Evolutionary conservation across 2,113 vertebrate genomes (phyloP).

Genomic region (Peucedramus taeniatus): DNA sequence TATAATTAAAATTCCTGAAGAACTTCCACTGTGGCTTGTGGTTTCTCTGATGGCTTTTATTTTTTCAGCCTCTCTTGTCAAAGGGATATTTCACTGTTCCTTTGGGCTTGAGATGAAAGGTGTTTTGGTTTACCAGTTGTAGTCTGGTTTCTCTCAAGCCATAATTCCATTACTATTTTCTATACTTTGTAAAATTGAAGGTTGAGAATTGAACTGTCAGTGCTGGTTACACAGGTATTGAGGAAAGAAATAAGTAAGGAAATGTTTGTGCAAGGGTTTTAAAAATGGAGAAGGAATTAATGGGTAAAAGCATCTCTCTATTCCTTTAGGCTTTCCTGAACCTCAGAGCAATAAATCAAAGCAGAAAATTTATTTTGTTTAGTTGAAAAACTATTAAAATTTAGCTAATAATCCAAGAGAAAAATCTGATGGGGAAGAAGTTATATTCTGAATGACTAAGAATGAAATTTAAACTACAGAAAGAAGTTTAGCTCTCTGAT

Average conservation of each 20-base stretch:
- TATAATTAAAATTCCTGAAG: not conserved
- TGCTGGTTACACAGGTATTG: not conserved
- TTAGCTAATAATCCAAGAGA: not conserved
- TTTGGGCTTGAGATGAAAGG: not conserved
- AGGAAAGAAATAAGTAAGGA: not conserved
- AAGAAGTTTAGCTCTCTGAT: not conserved
- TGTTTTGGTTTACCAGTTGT: not conserved
- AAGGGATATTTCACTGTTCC: not conserved
- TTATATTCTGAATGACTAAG: not conserved
- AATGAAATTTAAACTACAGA: not conserved
- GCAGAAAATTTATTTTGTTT: not conserved
- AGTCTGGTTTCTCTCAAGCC: not conserved
- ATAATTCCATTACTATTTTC: not conserved
- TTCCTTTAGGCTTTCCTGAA: not conserved
- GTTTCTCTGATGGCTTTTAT: not conserved
- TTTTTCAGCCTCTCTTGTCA: not conserved
- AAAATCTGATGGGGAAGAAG: not conserved
- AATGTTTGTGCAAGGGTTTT: not conserved
- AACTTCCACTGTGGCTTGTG: not conserved
- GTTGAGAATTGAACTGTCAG: not conserved
- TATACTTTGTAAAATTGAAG: not conserved
- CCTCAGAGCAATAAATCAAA: not conserved
- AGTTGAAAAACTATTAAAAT: not conserved
- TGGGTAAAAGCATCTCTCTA: not conserved
- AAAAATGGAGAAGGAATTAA: not conserved